Evolutionary conservation across 2,113 vertebrate genomes (phyloP), one percentile per base, ranked within the genome.

Genomic region (Gopherus evgoodei): DNA sequence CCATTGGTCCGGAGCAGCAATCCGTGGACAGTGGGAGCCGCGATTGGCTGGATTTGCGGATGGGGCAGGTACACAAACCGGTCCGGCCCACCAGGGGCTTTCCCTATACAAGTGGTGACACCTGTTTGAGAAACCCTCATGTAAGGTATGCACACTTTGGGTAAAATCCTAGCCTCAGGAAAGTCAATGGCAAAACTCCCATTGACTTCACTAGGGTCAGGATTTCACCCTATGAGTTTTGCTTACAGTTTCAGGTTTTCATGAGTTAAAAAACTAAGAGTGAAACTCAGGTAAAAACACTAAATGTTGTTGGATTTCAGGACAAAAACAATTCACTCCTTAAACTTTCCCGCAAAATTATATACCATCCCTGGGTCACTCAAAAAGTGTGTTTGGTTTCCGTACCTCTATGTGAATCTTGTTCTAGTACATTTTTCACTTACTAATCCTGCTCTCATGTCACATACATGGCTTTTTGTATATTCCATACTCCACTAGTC

Each of bases 381-480:
- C 0, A 1, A 52, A n/a, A 1, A 19, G 3, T 35, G 72, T 56
- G 38, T 44, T 27, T 57, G 56, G 86, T 69, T n/a, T 69, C 35
- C 35, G 81, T 88, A 90, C 59, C 47, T 54, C 56, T 27, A 11
- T 25, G 56, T n/a, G 42, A 3, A 87, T 53, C 86, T 42, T 76
- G 12, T 19, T 47, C 52, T 16, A 35, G 1, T 3, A 42, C 0
- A 1, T 52, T 1, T 90, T 59, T 76, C 53, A 6, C 27, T 78
- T 80, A 49, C 19, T 78, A 86, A 78, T 14, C 42, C 16, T 38
- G 2, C 5, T 4, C 44, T 93, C 21, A n/a, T 6, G 92, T 81
- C 5, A 1, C 0, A 0, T 29, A 0, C 0, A 0, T 53, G 49
- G 31, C 13, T 94, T 84, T 89, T 16, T 0, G 85, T 91, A 79